These are phyloP conservation scores for Delichon dasypus DNA, from an alignment of 2,797 vertebrate genomes.

Conservation along the genomic window DNA sequence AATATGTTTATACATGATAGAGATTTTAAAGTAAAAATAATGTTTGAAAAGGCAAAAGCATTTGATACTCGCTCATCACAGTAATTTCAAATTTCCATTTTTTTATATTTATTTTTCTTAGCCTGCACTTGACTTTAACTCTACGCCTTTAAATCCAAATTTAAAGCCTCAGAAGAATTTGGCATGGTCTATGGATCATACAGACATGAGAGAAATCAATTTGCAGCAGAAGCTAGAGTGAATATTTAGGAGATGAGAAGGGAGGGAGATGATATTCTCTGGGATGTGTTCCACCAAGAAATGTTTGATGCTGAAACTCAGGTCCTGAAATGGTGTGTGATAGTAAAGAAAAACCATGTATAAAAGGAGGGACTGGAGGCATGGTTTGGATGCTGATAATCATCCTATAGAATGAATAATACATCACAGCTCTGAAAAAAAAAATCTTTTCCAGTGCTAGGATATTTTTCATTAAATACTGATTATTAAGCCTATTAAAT, in stretches of 20 bases:
- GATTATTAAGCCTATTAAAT: neutral
- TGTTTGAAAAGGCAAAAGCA: neutral
- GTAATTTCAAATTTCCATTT: neutral
- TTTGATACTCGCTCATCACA: neutral
- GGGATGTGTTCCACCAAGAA: neutral
- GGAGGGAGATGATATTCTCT: neutral
- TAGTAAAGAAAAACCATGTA: neutral
- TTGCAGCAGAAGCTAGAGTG: neutral
- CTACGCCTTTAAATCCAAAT: slow-evolving; percentile 5
- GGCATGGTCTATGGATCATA: slow-evolving; percentile 6
- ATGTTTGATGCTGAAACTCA: slow-evolving; percentile 11
- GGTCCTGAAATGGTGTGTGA: neutral
- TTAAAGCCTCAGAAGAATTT: slow-evolving; percentile 51
- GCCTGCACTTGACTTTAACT: slow-evolving; percentile 9
- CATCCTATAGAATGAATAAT: neutral
- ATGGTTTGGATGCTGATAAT: neutral
- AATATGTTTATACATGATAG: neutral
- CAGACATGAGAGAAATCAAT: slow-evolving; percentile 38
- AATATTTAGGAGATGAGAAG: neutral
- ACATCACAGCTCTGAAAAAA: neutral
- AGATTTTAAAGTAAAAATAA: neutral
- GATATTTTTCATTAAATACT: neutral
- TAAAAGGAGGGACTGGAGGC: neutral
- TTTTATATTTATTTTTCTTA: neutral
- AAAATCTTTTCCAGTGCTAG: neutral